Percentiles rank a stretch among this genome's conserved stretches.
Evolutionary conservation across 2,888 invertebrate species (phyloP).

Genomic region (Pomacea canaliculata): DNA sequence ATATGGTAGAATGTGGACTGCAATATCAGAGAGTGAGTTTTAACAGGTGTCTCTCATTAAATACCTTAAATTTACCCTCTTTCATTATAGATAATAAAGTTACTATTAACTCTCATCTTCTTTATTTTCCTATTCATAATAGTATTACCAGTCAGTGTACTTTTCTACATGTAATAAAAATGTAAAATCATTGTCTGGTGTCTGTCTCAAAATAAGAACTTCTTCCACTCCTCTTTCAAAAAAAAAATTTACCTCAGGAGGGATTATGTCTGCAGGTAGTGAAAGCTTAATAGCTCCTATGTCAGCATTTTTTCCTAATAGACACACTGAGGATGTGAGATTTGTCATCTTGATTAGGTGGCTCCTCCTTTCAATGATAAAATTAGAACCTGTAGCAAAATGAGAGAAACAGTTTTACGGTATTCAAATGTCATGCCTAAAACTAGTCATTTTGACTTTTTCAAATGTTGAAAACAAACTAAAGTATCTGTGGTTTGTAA

Average conservation of each 20-base stretch:
- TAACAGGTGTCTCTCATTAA: too few relatives aligned
- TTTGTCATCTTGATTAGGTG: slow-evolving; percentile 9
- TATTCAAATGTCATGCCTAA: background rate
- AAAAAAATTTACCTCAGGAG: background rate
- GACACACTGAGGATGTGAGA: slow-evolving; percentile 3
- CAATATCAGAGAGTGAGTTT: too few relatives aligned
- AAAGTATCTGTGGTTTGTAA: background rate
- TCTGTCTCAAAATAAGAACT: too few relatives aligned
- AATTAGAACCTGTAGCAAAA: slow-evolving; percentile 9
- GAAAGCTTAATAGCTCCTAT: slow-evolving; percentile 15
- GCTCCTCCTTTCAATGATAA: slow-evolving; percentile 5
- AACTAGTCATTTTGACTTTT: background rate
- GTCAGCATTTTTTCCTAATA: slow-evolving; percentile 3
- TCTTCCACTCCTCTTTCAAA: background rate
- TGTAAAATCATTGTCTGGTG: too few relatives aligned
- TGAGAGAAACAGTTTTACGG: background rate
- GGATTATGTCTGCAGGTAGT: slow-evolving; percentile 12
- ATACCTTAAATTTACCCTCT: too few relatives aligned
- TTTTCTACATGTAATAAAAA: too few relatives aligned
- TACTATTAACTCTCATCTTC: too few relatives aligned
- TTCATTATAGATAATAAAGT: too few relatives aligned
- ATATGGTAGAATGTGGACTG: too few relatives aligned
- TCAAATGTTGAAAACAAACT: background rate
- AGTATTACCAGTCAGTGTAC: too few relatives aligned
- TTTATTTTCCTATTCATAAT: too few relatives aligned